Evolutionary conservation across 2,888 invertebrate genomes (phyloP).

Genomic region (Lasius fuliginosus): DNA sequence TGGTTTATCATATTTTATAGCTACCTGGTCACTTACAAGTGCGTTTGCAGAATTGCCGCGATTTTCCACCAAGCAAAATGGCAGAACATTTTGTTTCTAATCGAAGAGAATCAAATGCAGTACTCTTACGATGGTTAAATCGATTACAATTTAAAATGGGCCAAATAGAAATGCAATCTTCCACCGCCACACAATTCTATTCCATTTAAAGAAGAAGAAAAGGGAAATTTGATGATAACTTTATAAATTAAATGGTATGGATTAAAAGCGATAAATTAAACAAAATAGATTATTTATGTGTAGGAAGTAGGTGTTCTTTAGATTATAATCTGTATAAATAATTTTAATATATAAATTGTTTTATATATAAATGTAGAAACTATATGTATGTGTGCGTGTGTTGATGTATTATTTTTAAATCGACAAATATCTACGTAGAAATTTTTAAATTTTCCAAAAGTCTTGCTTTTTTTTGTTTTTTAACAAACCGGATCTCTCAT

Average conservation of each 20-base stretch:
- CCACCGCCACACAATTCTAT: conserved; percentile 96
- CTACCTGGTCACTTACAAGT: conserved; percentile 96
- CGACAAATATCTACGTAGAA: too few species aligned
- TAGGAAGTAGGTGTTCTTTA: background rate
- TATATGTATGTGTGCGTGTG: too few species aligned
- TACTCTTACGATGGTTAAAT: conserved; percentile 94
- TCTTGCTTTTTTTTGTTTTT: too few species aligned
- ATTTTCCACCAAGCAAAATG: conserved; percentile 90
- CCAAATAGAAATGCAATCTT: conserved; percentile 97
- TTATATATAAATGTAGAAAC: background rate
- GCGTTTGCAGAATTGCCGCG: conserved; percentile 95
- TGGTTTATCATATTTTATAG: conserved; percentile 86
- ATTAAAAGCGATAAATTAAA: background rate
- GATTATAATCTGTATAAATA: background rate
- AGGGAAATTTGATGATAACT: background rate
- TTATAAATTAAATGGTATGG: background rate
- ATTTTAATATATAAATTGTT: conserved; percentile 1
- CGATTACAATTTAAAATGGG: conserved; percentile 99
- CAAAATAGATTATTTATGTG: background rate
- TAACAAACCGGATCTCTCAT: too few species aligned
- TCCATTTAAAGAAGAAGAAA: conserved; percentile 87
- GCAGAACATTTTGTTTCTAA: conserved; percentile 86
- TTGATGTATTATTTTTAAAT: too few species aligned
- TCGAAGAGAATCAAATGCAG: conserved; percentile 87
- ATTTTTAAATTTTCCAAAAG: too few species aligned